Percentiles rank a stretch among this genome's conserved stretches.
phyloP scores from a whole-genome alignment of 2,888 invertebrate species.

The Drosophila rubida region DNA sequence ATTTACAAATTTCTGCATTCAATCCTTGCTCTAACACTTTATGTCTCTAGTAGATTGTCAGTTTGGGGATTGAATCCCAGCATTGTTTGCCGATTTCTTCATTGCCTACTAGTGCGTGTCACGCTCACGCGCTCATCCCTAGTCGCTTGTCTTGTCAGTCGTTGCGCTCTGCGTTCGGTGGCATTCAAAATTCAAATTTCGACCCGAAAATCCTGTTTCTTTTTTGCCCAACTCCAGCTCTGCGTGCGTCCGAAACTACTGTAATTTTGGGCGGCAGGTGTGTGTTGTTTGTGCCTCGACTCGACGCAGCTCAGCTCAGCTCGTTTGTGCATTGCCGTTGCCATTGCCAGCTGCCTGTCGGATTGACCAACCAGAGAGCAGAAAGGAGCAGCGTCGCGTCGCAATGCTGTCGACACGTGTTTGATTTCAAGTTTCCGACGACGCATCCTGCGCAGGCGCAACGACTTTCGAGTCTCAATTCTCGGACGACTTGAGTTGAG shows the following conservation, averaged over 20 bases:
- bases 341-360: slow-evolving; percentile 51
- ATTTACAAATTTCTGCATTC: too few species aligned
- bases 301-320: slow-evolving; percentile 24
- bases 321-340: slow-evolving; percentile 23
- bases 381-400: slow-evolving; percentile 50
- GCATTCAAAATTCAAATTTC: slow-evolving; percentile 68
- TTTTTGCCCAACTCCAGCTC: background rate
- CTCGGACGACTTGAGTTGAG: background rate
- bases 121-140: slow-evolving; percentile 7
- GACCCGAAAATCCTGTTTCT: slow-evolving; percentile 70
- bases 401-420: slow-evolving; percentile 66
- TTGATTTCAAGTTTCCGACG: slow-evolving; percentile 72
- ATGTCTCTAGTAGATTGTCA: too few species aligned
- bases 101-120: slow-evolving; percentile 1
- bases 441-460: slow-evolving; percentile 71
- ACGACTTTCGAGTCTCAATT: slow-evolving; percentile 9
- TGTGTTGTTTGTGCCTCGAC: too few species aligned
- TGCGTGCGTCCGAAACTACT: slow-evolving; percentile 50
- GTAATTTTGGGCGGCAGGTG: slow-evolving; percentile 74
- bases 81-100: too few species aligned
- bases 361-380: slow-evolving; percentile 69
- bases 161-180: slow-evolving; percentile 24
- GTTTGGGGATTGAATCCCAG: too few species aligned
- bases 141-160: slow-evolving; percentile 1
- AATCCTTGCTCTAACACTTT: too few species aligned